Conservation (phyloP, 2,113 vertebrate species). For the Xyrauchen texanus region DNA sequence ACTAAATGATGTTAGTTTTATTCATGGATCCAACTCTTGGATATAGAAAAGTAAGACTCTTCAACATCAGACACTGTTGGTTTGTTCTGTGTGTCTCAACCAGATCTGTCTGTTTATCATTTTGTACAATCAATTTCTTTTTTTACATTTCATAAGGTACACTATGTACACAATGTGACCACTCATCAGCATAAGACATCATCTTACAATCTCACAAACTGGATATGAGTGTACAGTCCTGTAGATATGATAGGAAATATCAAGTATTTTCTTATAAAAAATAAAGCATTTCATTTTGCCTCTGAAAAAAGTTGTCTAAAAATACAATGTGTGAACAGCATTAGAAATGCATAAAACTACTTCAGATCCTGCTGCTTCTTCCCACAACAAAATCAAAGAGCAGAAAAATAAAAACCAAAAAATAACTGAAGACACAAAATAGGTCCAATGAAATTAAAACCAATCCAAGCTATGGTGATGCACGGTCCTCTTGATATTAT, state of each 20-base stretch:
- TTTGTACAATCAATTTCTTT: constrained; percentile 61
- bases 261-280: constrained; percentile 78
- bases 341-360: constrained; percentile 67
- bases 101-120: constrained; percentile 39
- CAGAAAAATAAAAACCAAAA: constrained; percentile 38
- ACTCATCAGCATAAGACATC: neutral
- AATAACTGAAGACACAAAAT: neutral
- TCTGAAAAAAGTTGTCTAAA: constrained; percentile 64
- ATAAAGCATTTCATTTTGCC: constrained; percentile 70
- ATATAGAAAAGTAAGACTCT: constrained; percentile 64
- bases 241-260: constrained; percentile 67
- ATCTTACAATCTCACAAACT: constrained; percentile 11
- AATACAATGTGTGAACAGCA: constrained; percentile 70
- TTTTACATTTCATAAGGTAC: constrained; percentile 64
- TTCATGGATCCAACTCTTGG: constrained; percentile 65
- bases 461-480: constrained; percentile 23
- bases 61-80: constrained; percentile 30
- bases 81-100: constrained; percentile 31
- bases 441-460: constrained; percentile 41
- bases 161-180: constrained; percentile 68
- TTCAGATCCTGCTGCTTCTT: constrained; percentile 54
- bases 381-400: constrained; percentile 49
- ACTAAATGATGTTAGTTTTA: constrained; percentile 71
- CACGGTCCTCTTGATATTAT: constrained; percentile 41
- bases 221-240: constrained; percentile 13